Conservation (phyloP, 2,888 invertebrate genomes). For the Girardia tigrina region DNA sequence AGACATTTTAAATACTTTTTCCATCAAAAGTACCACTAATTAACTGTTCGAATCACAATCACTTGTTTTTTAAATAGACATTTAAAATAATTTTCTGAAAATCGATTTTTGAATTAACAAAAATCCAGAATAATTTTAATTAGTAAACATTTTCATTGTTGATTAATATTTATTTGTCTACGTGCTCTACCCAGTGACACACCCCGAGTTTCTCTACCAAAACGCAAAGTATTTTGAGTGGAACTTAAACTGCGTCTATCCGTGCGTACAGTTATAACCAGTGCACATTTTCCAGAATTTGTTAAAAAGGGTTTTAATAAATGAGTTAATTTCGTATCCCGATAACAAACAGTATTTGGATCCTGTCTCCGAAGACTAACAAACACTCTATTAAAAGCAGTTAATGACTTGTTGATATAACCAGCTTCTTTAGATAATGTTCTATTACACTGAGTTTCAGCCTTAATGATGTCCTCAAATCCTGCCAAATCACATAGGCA, state of each 20-base stretch:
- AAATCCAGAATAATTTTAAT: no score
- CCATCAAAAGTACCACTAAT: no score
- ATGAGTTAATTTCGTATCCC: constrained; percentile 33
- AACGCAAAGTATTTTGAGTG: constrained; percentile 28
- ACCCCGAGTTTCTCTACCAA: constrained; percentile 32
- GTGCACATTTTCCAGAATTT: constrained; percentile 31
- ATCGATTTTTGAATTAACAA: no score
- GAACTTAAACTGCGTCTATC: constrained; percentile 28
- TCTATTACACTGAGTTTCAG: constrained; percentile 29
- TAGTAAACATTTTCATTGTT: no score
- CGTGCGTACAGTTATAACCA: constrained; percentile 29
- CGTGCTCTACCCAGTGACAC: constrained; percentile 30
- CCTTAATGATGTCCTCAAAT: constrained; percentile 33
- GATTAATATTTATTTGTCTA: constrained; percentile 27
- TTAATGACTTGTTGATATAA: constrained; percentile 32
- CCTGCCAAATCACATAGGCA: constrained; percentile 32
- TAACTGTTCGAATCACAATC: no score
- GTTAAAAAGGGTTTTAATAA: constrained; percentile 34
- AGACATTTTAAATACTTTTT: no score
- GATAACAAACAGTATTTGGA: constrained; percentile 29
- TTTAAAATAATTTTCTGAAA: no score
- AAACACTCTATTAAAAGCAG: constrained; percentile 33
- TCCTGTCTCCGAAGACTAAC: constrained; percentile 26
- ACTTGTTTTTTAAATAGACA: no score
- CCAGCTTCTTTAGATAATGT: constrained; percentile 27